Percentiles rank a stretch among this genome's conserved stretches.
phyloP scores from a whole-genome alignment of 2,113 vertebrate genomes.

The Poecile atricapillus region DNA sequence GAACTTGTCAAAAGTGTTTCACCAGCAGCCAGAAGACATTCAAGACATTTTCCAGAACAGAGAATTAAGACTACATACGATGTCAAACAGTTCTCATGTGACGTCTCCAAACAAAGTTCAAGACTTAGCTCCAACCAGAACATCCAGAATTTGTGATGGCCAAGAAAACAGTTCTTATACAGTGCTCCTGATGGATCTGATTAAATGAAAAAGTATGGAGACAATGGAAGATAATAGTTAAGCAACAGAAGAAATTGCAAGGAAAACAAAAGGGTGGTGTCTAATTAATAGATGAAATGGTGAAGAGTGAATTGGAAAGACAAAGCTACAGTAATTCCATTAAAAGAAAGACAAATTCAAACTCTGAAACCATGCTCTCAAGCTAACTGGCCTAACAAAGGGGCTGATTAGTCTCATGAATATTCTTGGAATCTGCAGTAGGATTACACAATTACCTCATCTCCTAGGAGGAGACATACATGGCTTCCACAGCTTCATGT shows the following conservation, averaged over 20 bases:
- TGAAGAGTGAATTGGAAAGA: not conserved
- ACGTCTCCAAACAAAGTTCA: not conserved
- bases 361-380: not conserved
- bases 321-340: not conserved
- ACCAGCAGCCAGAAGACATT: constrained; percentile 3
- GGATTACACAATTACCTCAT: not conserved
- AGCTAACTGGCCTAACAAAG: not conserved
- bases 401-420: not conserved
- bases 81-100: not conserved
- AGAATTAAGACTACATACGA: not conserved
- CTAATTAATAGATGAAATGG: not conserved
- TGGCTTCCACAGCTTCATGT: not conserved
- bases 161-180: constrained; percentile 4
- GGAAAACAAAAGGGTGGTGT: not conserved
- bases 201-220: constrained; percentile 1
- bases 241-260: not conserved
- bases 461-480: not conserved
- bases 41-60: not conserved
- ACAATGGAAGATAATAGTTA: not conserved
- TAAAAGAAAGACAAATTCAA: not conserved
- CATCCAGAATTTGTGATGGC: not conserved
- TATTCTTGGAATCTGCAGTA: not conserved
- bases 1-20: not conserved
- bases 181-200: constrained; percentile 1
- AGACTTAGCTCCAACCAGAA: constrained; percentile 16